phyloP scores from a whole-genome alignment of 2,113 vertebrate species.

The Macquaria ambigua region DNA sequence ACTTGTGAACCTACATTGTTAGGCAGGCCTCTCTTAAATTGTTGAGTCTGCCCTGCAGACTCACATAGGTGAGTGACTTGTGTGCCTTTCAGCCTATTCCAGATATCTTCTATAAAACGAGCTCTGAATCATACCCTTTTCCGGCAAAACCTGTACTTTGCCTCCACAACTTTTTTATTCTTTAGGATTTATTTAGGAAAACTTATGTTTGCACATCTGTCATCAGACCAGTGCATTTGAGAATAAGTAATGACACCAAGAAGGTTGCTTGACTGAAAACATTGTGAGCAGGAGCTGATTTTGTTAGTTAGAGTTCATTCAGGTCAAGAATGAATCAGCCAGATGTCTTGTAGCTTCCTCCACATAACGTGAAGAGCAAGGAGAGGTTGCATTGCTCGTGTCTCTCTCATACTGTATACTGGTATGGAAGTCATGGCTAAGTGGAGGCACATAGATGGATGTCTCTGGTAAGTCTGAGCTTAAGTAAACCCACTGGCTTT shows the following conservation, averaged over 20 bases:
- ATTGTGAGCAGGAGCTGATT: not conserved
- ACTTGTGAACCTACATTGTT: slow-evolving; percentile 18
- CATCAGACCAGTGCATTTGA: slow-evolving; percentile 7
- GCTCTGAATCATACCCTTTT: slow-evolving; percentile 20
- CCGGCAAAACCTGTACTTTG: not conserved
- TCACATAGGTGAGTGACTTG: slow-evolving; percentile 19
- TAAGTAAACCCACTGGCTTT: too few species aligned
- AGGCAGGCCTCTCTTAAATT: slow-evolving; percentile 11
- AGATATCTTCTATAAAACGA: slow-evolving; percentile 14
- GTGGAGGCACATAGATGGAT: not conserved
- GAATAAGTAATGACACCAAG: slow-evolving; percentile 10
- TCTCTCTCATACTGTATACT: not conserved
- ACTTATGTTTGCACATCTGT: not conserved
- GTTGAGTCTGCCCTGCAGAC: slow-evolving; percentile 27
- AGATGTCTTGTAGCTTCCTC: not conserved
- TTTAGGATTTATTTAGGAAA: not conserved
- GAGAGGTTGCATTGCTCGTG: not conserved
- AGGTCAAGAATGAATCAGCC: slow-evolving; percentile 42
- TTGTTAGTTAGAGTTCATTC: slow-evolving; percentile 20
- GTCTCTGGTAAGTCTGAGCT: not conserved
- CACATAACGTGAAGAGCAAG: not conserved
- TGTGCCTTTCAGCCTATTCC: slow-evolving; percentile 8
- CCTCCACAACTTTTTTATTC: not conserved
- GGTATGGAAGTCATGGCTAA: not conserved
- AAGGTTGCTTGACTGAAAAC: not conserved